Evolutionary conservation across 2,113 vertebrate species (phyloP).

Genomic region (Sialia sialis): DNA sequence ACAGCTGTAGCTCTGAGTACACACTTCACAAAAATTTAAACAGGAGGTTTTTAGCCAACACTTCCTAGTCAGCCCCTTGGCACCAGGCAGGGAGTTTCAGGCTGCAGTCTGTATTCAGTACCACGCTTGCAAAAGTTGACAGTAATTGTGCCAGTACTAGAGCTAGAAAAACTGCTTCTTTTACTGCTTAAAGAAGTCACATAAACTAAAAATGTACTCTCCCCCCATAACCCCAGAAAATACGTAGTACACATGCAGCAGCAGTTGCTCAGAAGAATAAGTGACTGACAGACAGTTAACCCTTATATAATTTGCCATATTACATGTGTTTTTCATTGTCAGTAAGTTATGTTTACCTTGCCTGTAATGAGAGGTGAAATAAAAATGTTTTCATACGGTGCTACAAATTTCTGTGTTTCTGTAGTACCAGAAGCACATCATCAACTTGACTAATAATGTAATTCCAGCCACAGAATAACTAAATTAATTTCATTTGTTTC

Average conservation of each 20-base stretch:
- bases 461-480: not conserved
- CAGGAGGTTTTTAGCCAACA: not conserved
- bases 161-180: not conserved
- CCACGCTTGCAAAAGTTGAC: not conserved
- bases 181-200: not conserved
- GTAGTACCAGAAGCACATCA: not conserved
- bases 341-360: not conserved
- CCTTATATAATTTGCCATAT: not conserved
- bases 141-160: not conserved
- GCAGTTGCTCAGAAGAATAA: not conserved
- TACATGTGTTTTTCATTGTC: not conserved
- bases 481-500: conserved; percentile 6
- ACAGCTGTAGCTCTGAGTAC: not conserved
- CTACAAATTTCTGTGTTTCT: not conserved
- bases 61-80: not conserved
- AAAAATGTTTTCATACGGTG: not conserved
- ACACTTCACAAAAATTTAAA: not conserved
- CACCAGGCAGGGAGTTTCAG: not conserved
- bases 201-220: not conserved
- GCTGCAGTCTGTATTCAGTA: not conserved
- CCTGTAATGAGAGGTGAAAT: not conserved
- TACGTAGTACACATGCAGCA: not conserved
- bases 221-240: not conserved
- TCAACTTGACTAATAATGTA: not conserved
- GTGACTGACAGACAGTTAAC: not conserved